Evolutionary conservation across 1,140 invertebrate species (phyloP), one percentile per base, ranked within the genome.

Genomic region (Musca domestica): DNA sequence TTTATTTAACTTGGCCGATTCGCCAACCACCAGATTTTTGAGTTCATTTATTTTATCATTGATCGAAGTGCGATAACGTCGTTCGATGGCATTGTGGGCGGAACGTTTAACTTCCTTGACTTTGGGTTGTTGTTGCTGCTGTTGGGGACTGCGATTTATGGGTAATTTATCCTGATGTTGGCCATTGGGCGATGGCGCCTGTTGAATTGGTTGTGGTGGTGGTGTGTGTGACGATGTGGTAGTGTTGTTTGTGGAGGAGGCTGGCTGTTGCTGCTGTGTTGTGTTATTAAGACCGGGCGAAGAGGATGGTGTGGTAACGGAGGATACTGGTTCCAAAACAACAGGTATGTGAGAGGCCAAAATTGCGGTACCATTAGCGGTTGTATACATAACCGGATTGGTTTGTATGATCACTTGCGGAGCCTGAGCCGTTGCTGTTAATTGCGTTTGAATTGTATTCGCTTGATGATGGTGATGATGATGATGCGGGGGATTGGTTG

Each of bases 41-140:
- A 99, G 82, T 83, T 99, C 98, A 41, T 94, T 87, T 71, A 99
- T 99, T 83, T 96, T 96, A 84, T 99, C 97, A 86, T 99, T 99
- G 70, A 99, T 99, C 67, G 95, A 98, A n/a, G 96, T 96, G 70
- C 98, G 86, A 80, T 99, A 99, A 68, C 97, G 87, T 70, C 97
- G 89, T 82, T 99, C 98, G 73, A 99, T 99, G 15, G 96, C 96
- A 90, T 99, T 99, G 81, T 99, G 98, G 1, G 96, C 92, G 82
- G 89, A 92, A 72, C 91, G 84, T 81, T 95, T 91, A 0, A 92
- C 91, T 83, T 94, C 90, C 75, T 90, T 91, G 1, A 91, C 89
- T 83, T 81, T 77, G 34, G 34, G 34, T 12, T 41, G 34, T 5
- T 5, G 34, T n/a, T 0, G 48, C 20, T 65, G n/a, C n/a, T 47